Conservation (phyloP, 2,888 invertebrate genomes). For the Tipula confusa region DNA sequence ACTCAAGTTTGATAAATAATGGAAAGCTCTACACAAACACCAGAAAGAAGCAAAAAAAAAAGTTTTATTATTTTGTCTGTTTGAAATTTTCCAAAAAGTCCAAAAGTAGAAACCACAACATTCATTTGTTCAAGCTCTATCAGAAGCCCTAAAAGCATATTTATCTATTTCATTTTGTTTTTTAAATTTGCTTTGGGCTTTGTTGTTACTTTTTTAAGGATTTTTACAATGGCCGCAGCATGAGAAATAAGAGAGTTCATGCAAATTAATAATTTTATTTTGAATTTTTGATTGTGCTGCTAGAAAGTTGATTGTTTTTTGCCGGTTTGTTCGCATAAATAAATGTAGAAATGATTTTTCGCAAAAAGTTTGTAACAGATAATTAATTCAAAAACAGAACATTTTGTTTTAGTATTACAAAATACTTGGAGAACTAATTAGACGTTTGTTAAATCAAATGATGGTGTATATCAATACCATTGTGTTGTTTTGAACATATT, state of each 20-base stretch:
- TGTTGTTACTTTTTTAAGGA: background rate
- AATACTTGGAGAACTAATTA: too few species aligned
- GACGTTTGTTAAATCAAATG: too few species aligned
- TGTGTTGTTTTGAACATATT: too few species aligned
- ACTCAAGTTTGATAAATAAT: background rate
- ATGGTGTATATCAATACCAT: too few species aligned
- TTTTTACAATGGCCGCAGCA: background rate
- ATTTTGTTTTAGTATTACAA: too few species aligned
- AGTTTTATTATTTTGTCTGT: too few species aligned
- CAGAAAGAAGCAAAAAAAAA: too few species aligned
- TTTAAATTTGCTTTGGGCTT: background rate
- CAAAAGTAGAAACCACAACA: background rate
- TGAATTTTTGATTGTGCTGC: background rate
- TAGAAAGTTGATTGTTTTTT: background rate
- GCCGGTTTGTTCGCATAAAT: background rate
- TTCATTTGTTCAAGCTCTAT: background rate
- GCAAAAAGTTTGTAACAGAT: background rate
- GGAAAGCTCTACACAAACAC: background rate
- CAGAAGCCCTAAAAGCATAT: background rate
- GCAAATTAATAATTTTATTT: background rate
- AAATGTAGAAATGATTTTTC: background rate
- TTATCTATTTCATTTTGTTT: too few species aligned
- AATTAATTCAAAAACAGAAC: background rate
- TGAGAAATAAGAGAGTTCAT: background rate
- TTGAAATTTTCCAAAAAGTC: background rate